Percentiles rank a stretch among this genome's conserved stretches.
Conservation (phyloP, 2,113 vertebrate species). For the Cynoglossus semilaevis region DNA sequence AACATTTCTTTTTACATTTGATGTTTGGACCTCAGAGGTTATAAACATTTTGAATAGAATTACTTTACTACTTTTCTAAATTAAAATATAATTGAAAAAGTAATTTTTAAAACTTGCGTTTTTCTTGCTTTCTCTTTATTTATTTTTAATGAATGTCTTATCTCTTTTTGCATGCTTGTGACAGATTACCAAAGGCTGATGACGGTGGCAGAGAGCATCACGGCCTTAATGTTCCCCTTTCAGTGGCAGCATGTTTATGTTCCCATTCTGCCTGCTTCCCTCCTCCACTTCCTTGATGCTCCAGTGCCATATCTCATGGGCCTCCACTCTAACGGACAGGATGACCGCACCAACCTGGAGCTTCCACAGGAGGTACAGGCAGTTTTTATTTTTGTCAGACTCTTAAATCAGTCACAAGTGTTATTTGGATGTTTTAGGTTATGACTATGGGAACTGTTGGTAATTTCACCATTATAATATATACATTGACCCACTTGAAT, state of each 20-base stretch:
- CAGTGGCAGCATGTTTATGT: constrained; percentile 99
- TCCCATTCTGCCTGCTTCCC: constrained; percentile 96
- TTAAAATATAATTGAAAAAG: not conserved
- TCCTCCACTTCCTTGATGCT: constrained; percentile 96
- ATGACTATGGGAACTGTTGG: too few relatives aligned
- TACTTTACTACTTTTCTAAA: too few relatives aligned
- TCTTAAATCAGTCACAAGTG: too few relatives aligned
- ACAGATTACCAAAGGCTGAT: constrained; percentile 96
- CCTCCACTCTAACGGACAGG: constrained; percentile 92
- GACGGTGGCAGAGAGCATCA: constrained; percentile 95
- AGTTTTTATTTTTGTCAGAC: too few relatives aligned
- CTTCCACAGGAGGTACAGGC: constrained; percentile 90
- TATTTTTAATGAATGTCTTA: not conserved
- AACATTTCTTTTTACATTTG: not conserved
- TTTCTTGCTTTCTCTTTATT: too few relatives aligned
- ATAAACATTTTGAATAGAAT: not conserved
- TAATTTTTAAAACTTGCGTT: not conserved
- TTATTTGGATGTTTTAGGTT: too few relatives aligned
- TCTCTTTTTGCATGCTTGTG: constrained; percentile 11
- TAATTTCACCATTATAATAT: too few relatives aligned
- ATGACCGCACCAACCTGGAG: constrained; percentile 94
- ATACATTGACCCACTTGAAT: too few relatives aligned
- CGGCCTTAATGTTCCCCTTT: constrained; percentile 92
- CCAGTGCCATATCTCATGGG: constrained; percentile 99
- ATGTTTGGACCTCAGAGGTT: not conserved